These are phyloP conservation scores for Circaetus gallicus DNA, from an alignment of 2,113 vertebrate genomes.

Conservation along the genomic window DNA sequence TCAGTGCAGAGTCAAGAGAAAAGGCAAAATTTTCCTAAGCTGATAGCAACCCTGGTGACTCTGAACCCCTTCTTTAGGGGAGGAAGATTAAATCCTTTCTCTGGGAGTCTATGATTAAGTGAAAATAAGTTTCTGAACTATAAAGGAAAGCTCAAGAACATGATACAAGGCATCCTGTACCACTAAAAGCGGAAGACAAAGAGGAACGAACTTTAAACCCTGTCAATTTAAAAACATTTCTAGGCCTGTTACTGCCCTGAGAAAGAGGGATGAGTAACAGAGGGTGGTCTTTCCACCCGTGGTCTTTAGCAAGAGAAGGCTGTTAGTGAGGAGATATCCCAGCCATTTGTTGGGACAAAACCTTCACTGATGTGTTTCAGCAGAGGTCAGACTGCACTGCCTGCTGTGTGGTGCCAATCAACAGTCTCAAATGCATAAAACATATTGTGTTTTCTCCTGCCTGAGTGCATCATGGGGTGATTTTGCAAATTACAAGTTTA, in stretches of 20 bases:
- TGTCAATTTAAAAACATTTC: background rate
- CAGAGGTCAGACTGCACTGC: background rate
- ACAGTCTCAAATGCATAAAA: background rate
- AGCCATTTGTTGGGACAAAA: background rate
- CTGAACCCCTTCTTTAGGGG: background rate
- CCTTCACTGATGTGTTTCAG: fast-evolving
- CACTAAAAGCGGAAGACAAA: background rate
- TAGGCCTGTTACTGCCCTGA: background rate
- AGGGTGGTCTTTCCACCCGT: background rate
- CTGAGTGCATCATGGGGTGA: background rate
- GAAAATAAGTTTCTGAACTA: background rate
- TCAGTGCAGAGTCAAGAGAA: background rate
- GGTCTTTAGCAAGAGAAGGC: background rate
- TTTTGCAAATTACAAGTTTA: background rate
- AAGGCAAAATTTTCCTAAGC: background rate
- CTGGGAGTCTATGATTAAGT: background rate
- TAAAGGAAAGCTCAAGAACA: background rate
- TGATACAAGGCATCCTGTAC: background rate
- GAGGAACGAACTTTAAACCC: background rate
- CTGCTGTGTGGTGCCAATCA: fast-evolving
- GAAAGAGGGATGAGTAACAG: background rate
- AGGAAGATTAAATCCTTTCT: background rate
- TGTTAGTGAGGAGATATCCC: background rate
- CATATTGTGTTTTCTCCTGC: background rate
- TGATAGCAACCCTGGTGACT: background rate